A percentile compares a stretch with the other conserved stretches of the same genome.
These are phyloP conservation scores for Hololepta plana DNA, from an alignment of 2,888 invertebrate species.

Conservation along the genomic window DNA sequence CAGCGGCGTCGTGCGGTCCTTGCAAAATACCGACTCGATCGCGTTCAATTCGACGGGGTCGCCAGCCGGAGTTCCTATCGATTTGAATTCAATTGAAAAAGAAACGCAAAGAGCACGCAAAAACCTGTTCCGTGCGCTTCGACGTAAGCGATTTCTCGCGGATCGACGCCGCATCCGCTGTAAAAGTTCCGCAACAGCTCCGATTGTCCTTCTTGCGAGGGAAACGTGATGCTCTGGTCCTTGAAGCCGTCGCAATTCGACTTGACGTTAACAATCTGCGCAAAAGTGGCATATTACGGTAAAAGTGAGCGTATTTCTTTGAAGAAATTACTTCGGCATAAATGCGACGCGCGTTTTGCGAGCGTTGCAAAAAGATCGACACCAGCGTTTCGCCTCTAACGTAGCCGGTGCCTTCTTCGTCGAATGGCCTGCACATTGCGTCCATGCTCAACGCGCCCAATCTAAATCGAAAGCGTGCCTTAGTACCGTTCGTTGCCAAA, in stretches of 20 bases:
- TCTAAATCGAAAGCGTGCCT: too few species aligned
- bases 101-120: too few species aligned
- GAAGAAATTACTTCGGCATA: too few species aligned
- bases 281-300: conserved; percentile 29
- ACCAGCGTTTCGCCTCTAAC: too few species aligned
- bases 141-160: conserved; percentile 21
- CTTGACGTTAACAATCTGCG: conserved; percentile 35
- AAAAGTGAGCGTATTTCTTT: too few species aligned
- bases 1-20: conserved; percentile 56
- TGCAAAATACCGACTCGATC: conserved; percentile 76
- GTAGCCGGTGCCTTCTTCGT: too few species aligned
- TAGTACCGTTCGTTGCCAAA: too few species aligned
- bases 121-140: conserved; percentile 24
- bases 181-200: conserved; percentile 34
- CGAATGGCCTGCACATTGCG: too few species aligned
- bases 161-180: conserved; percentile 25
- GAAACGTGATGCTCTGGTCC: conserved; percentile 16
- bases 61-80: too few species aligned
- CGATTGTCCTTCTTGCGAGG: conserved; percentile 16
- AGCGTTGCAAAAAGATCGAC: conserved; percentile 27
- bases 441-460: too few species aligned
- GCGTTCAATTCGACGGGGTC: conserved; percentile 71
- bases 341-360: conserved; percentile 23
- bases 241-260: conserved; percentile 35
- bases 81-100: too few species aligned